Conservation (phyloP, 2,797 vertebrate species). For the Scomberomorus guttatus region DNA sequence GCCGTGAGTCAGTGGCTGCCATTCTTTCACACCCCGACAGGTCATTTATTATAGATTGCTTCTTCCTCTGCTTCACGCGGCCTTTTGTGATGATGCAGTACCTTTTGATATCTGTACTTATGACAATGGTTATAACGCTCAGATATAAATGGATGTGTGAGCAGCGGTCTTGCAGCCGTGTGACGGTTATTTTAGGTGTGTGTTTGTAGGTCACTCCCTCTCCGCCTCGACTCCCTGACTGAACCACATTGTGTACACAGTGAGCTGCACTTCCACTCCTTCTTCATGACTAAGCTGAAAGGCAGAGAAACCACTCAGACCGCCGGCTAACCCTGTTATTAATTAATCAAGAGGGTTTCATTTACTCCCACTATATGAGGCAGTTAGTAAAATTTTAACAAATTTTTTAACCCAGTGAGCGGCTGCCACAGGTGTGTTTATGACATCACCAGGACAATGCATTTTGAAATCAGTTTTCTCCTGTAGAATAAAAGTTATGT, state of each 20-base stretch:
- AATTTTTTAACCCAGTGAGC: background rate
- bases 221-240: background rate
- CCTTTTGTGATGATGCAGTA: too few relatives aligned
- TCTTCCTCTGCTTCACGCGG: background rate
- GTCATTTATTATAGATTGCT: background rate
- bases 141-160: background rate
- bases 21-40: background rate
- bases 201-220: conserved; percentile 39
- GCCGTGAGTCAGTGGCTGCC: background rate
- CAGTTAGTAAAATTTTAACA: background rate
- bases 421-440: background rate
- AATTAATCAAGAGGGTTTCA: conserved; percentile 40
- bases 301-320: conserved; percentile 35
- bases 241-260: conserved; percentile 58
- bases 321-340: conserved; percentile 38
- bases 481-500: too few relatives aligned
- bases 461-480: background rate
- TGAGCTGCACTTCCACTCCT: conserved; percentile 36
- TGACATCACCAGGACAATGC: too few relatives aligned
- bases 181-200: conserved; percentile 11
- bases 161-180: background rate
- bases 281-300: conserved; percentile 56
- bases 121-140: background rate
- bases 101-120: background rate
- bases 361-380: background rate